These are phyloP conservation scores for Smittia sp. DNA, from an alignment of 2,888 invertebrate genomes.

Conservation along the genomic window DNA sequence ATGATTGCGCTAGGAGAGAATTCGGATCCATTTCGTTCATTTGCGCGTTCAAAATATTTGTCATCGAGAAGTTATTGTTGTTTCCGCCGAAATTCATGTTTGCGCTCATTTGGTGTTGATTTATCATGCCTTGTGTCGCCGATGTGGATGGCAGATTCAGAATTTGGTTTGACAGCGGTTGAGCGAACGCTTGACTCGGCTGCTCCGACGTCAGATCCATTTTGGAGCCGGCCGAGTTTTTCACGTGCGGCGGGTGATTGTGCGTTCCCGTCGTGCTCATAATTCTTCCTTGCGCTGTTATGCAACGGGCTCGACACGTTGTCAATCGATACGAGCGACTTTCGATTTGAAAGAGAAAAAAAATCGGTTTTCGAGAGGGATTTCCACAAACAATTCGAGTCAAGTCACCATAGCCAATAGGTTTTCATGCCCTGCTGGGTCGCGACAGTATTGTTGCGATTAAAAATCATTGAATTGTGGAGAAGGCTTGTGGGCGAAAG, in stretches of 20 bases:
- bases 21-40: constrained; percentile 26
- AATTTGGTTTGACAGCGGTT: constrained; percentile 30
- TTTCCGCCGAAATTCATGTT: constrained; percentile 14
- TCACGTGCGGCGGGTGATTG: constrained; percentile 54
- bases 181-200: not conserved
- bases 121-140: constrained; percentile 14
- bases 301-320: constrained; percentile 54
- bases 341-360: constrained; percentile 3
- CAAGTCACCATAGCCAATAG: constrained; percentile 51
- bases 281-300: constrained; percentile 53
- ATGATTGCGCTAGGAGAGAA: not conserved
- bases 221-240: constrained; percentile 43
- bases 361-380: not conserved
- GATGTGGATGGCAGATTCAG: constrained; percentile 12
- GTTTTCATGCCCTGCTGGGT: constrained; percentile 55
- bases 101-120: constrained; percentile 31
- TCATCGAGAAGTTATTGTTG: constrained; percentile 33
- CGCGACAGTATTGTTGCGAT: constrained; percentile 54
- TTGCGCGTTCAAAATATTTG: constrained; percentile 25
- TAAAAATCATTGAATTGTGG: constrained; percentile 54
- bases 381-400: not conserved
- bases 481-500: constrained; percentile 53
- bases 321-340: constrained; percentile 53
- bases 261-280: constrained; percentile 54
- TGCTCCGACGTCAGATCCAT: not conserved